A percentile compares a stretch with the other conserved stretches of the same genome.
These are phyloP conservation scores for Orthonyx spaldingii DNA, from an alignment of 2,113 vertebrate species.

Conservation along the genomic window DNA sequence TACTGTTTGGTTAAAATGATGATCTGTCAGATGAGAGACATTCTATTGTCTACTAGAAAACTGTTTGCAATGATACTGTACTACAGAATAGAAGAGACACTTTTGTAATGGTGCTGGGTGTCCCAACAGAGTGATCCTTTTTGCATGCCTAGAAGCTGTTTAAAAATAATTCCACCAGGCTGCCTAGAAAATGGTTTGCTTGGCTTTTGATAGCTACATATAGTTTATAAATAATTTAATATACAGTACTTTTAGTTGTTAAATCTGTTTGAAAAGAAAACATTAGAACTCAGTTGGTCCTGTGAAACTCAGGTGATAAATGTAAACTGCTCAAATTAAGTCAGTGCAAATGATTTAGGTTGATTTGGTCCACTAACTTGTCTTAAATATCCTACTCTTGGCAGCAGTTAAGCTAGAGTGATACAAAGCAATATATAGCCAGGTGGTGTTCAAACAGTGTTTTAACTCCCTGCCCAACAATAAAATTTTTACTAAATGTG, in stretches of 20 bases:
- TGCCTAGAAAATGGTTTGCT: neutral
- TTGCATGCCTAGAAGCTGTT: neutral
- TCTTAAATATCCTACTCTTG: neutral
- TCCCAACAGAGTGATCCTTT: neutral
- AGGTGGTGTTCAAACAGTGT: neutral
- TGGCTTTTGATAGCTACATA: neutral
- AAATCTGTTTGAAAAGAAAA: neutral
- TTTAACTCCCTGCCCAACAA: neutral
- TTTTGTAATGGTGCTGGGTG: neutral
- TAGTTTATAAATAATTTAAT: neutral
- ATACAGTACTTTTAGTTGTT: neutral
- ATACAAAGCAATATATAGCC: neutral
- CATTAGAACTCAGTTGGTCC: neutral
- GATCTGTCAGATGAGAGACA: neutral
- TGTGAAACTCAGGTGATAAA: neutral
- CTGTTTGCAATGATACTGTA: neutral
- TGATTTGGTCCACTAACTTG: neutral
- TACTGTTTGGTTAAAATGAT: neutral
- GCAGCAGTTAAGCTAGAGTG: neutral
- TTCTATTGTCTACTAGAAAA: neutral
- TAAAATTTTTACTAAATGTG: neutral
- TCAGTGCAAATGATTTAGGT: neutral
- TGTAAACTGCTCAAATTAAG: neutral
- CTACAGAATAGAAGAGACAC: neutral
- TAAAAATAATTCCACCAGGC: neutral